phyloP scores from a whole-genome alignment of 2,113 vertebrate species.

The Festucalex cinctus region DNA sequence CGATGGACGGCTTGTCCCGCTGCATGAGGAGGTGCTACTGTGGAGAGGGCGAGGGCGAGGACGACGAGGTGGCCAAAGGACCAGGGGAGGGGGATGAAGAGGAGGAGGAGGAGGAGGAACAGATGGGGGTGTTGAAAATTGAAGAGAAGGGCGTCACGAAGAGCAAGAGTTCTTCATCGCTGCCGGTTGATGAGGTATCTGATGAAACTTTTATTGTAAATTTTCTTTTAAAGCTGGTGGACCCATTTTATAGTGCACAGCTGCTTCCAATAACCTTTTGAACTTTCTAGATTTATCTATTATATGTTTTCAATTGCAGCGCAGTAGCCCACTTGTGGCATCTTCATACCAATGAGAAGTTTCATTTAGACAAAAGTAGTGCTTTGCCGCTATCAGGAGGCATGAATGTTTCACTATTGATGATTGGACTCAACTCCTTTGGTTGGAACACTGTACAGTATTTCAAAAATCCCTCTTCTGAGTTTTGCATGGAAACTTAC shows the following conservation, averaged over 20 bases:
- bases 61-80: constrained; percentile 6
- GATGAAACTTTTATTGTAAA: not conserved
- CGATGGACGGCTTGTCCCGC: constrained; percentile 54
- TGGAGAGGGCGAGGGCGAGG: constrained; percentile 23
- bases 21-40: constrained; percentile 54
- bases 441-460: too few relatives aligned
- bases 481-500: not conserved
- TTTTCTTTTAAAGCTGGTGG: not conserved
- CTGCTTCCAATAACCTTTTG: not conserved
- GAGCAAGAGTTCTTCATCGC: constrained; percentile 46
- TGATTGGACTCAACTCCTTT: too few relatives aligned
- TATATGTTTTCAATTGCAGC: not conserved
- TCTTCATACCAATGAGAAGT: too few relatives aligned
- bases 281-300: not conserved
- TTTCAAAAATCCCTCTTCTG: too few relatives aligned
- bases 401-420: not conserved
- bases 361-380: not conserved
- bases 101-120: constrained; percentile 14
- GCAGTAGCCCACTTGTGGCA: too few relatives aligned
- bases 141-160: constrained; percentile 20
- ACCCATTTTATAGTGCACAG: not conserved
- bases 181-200: constrained; percentile 57
- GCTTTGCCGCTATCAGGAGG: not conserved
- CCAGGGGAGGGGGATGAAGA: constrained; percentile 7
- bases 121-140: constrained; percentile 22